Base-by-base conservation (phyloP, 2,888 invertebrate genomes). In the Drosophila borealis region DNA sequence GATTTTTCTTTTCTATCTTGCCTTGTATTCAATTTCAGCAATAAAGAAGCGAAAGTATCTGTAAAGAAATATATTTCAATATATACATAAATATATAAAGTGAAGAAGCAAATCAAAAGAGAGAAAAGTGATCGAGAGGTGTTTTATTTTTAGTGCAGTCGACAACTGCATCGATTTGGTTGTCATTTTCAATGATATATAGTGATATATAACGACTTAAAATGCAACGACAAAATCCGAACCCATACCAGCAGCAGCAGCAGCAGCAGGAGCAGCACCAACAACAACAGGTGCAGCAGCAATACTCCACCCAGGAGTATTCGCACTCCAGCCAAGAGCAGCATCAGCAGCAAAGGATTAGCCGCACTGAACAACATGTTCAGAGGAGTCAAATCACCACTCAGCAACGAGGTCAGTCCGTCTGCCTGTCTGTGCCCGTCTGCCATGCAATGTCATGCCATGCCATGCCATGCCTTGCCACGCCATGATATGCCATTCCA, bases 361-460 rank as follows among this genome's bases (percentile, higher is more conserved):
- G 94, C 92, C 93, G 95, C 92, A 96, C 95, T 86, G 96, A 96
- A 93, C 96, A 95, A 93, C 96, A 95, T 92, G 95, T 95, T 93
- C 90, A 91, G 72, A 95, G 96, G 87, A 94, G 96, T 91, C 96
- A 96, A 93, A 94, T 96, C 93, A 95, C 95, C 93, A 92, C 92
- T 79, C 95, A 95, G 93, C 96, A 96, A 93, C 94, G 95, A 95
- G 95, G 96, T 95, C 92, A 93, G 94, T 93, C 79, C 55, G 60
- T 50, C 61, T 60, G 65, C 39, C 54, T 41, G 48, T 46, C 54
- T 54, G 41, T 39, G 61, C 46, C 41, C 10, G 25, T 17, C 48
- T 39, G 36, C 17, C 33, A 6, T 29, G 37, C 14, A 25, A 36
- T 17, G 29, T 10, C 19, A n/a, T 29, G 37, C 14, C 33, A 36